Base-by-base conservation (phyloP, 2,797 vertebrate species). In the Holocentrus rufus region DNA sequence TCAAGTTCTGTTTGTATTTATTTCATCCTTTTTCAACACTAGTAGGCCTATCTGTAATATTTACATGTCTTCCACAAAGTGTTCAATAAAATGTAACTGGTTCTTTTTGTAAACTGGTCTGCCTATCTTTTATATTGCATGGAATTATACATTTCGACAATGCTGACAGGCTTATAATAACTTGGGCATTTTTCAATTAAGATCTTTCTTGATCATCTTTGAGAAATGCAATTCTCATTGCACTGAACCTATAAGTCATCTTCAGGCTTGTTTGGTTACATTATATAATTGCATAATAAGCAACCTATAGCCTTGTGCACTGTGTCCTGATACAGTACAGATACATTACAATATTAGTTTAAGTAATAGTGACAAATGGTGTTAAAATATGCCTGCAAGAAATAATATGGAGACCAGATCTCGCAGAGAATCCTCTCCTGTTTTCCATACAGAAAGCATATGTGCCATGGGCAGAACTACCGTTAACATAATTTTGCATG, bases 21-120 rank as follows among this genome's bases (percentile, higher is more conserved):
- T 94, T 95, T 94, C 72, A 92, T 91, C 87, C 88, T 91, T 92
- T 94, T 93, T 94, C 89, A 93, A 94, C 93, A 94, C 93, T 94
- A 94, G 94, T 93, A 92, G 91, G 91, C 90, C 91, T 92, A 94
- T 94, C 92, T 94, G 93, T 93, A 93, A 93, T 93, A 93, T 94
- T 94, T 95, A 94, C 93, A 94, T 94, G 94, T 95, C 94, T 95
- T 95, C 94, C 94, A 94, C 92, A 93, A 90, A 93, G 92, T 94
- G 94, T 94, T 95, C 91, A 95, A 94, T 94, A 93, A 94, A 94
- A 92, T 93, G 92, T 92, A 92, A 92, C 93, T 91, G 90, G 86
- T 91, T 91, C 85, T 89, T 93, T 93, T 93, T 92, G 81, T 93
- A 93, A 89, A 81, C 65, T 58, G 42, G 36, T 74, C 25, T 77